A percentile compares a stretch with the other conserved stretches of the same genome.
These are phyloP conservation scores for Brachyptera risi DNA, from an alignment of 2,888 invertebrate species.

Conservation along the genomic window DNA sequence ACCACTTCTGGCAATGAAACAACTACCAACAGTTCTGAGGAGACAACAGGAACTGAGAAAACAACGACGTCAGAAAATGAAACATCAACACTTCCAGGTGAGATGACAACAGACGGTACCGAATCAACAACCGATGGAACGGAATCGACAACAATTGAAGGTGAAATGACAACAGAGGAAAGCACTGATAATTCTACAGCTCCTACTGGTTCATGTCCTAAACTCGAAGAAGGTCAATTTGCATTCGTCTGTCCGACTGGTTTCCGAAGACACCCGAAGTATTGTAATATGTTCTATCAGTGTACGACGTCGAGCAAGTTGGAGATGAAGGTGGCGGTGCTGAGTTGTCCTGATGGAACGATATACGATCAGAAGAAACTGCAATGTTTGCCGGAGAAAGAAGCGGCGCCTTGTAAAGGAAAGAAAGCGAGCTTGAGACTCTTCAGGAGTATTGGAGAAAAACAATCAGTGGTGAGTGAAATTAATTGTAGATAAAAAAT, in stretches of 20 bases:
- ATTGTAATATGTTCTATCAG: conserved; percentile 80
- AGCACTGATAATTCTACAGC: conserved; percentile 31
- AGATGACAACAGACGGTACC: conserved; percentile 21
- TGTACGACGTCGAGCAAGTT: conserved; percentile 64
- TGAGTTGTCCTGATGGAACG: conserved; percentile 73
- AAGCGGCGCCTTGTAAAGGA: conserved; percentile 51
- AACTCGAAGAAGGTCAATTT: conserved; percentile 65
- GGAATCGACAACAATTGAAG: conserved; percentile 20
- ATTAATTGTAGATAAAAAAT: no score
- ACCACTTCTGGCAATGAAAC: conserved; percentile 11
- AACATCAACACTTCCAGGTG: conserved; percentile 16
- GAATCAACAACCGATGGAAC: conserved; percentile 8
- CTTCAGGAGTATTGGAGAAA: conserved; percentile 43
- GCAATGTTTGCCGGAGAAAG: conserved; percentile 64
- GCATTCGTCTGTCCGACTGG: conserved; percentile 76
- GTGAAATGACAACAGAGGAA: conserved; percentile 27
- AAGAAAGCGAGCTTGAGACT: conserved; percentile 53
- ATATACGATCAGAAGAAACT: conserved; percentile 68
- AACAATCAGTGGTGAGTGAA: conserved; percentile 28
- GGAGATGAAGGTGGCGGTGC: conserved; percentile 67
- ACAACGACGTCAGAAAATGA: conserved; percentile 19
- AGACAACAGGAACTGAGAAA: conserved; percentile 20
- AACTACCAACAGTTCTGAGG: conserved; percentile 2
- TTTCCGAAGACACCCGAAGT: conserved; percentile 76
- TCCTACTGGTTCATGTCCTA: conserved; percentile 29